phyloP scores from a whole-genome alignment of 1,140 invertebrate genomes.

The Chironomus tepperi region DNA sequence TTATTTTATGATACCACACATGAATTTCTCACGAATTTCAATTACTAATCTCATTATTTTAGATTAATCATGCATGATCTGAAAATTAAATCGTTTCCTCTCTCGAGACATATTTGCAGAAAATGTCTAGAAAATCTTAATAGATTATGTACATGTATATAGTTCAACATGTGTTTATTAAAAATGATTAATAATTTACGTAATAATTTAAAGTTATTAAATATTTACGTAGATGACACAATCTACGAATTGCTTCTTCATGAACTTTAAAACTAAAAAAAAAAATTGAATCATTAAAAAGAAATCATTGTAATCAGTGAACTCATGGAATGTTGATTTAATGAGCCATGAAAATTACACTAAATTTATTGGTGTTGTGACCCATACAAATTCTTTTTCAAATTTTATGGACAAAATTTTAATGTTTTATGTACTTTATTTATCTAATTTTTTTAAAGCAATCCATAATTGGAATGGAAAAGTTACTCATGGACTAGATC shows the following conservation, averaged over 20 bases:
- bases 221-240: neutral
- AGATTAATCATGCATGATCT: too few relatives aligned
- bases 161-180: neutral
- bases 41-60: too few relatives aligned
- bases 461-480: constrained; percentile 85
- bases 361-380: neutral
- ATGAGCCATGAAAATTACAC: constrained; percentile 15
- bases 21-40: too few relatives aligned
- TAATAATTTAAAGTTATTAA: neutral
- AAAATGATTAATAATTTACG: neutral
- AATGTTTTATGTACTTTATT: neutral
- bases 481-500: constrained; percentile 63
- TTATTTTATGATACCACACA: too few relatives aligned
- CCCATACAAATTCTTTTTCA: neutral
- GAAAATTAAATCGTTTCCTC: neutral
- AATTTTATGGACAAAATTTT: neutral
- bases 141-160: too few relatives aligned
- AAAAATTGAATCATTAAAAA: neutral
- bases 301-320: neutral
- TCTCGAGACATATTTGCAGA: neutral
- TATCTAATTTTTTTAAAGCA: constrained; percentile 48
- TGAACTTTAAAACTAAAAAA: neutral
- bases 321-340: neutral
- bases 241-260: neutral
- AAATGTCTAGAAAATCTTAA: neutral